phyloP scores from a whole-genome alignment of 2,113 vertebrate species.

The Campylorhamphus procurvoides region DNA sequence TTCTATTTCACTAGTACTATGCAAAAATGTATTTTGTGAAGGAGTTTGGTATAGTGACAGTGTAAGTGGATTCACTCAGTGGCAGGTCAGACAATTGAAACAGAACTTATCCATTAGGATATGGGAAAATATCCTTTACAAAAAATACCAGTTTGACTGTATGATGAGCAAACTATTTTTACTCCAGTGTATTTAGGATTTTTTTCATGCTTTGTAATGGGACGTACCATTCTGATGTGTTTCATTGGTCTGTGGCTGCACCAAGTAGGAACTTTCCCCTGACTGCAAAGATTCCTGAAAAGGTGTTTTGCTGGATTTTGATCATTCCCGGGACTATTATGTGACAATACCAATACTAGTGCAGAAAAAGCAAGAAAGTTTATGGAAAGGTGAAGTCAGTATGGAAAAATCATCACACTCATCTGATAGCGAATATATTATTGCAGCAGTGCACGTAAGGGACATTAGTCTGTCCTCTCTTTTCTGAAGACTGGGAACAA shows the following conservation, averaged over 20 bases:
- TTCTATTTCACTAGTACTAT: not conserved
- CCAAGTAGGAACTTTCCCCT: not conserved
- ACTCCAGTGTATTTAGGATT: rapidly evolving
- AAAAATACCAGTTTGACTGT: not conserved
- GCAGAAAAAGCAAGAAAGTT: not conserved
- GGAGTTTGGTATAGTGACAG: not conserved
- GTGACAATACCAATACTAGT: not conserved
- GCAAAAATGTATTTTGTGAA: not conserved
- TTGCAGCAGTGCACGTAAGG: not conserved
- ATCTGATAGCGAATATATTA: not conserved
- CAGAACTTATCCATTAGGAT: not conserved
- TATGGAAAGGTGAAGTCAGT: not conserved
- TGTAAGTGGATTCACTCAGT: not conserved
- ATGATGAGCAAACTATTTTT: not conserved
- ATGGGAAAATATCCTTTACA: not conserved
- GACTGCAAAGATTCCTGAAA: not conserved
- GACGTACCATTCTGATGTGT: not conserved
- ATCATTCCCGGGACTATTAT: not conserved
- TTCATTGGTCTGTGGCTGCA: not conserved
- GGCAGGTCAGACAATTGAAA: not conserved
- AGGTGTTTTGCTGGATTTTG: not conserved
- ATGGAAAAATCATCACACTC: not conserved
- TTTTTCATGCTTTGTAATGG: not conserved
- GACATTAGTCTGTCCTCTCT: not conserved
- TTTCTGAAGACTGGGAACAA: not conserved